phyloP scores from a whole-genome alignment of 2,113 vertebrate species.

The Eclectus roratus region DNA sequence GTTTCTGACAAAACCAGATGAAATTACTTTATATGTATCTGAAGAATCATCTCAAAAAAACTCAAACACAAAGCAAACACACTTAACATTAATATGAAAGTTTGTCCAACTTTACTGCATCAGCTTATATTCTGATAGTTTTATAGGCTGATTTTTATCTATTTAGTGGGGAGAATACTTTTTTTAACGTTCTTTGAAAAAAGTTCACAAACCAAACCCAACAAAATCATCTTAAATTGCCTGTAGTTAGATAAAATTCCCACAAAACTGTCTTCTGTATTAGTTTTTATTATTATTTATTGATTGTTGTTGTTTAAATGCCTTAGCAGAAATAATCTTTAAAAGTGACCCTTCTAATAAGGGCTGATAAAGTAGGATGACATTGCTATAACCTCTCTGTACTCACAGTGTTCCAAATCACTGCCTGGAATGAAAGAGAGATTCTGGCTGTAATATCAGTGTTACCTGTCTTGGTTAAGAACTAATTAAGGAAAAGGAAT shows the following conservation, averaged over 20 bases:
- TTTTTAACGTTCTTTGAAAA: neutral
- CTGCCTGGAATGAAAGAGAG: neutral
- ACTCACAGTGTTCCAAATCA: neutral
- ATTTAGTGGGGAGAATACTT: neutral
- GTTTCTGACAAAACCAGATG: neutral
- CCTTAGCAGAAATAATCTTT: neutral
- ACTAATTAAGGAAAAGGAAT: neutral
- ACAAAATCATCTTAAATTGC: neutral
- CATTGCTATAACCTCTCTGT: neutral
- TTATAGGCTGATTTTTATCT: neutral
- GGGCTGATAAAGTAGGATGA: neutral
- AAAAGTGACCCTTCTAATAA: neutral
- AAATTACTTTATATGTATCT: neutral
- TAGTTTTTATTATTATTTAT: neutral
- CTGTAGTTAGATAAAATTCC: neutral
- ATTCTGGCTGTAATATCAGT: neutral
- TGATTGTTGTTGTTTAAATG: neutral
- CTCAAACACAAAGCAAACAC: rapidly evolving
- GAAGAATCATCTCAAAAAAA: neutral
- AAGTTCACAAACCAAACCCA: neutral
- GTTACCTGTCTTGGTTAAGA: neutral
- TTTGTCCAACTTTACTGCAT: neutral
- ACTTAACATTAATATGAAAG: neutral
- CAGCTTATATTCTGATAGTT: neutral
- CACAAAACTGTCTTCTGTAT: neutral